phyloP scores from a whole-genome alignment of 2,888 invertebrate genomes.

The Dicycla oo region DNA sequence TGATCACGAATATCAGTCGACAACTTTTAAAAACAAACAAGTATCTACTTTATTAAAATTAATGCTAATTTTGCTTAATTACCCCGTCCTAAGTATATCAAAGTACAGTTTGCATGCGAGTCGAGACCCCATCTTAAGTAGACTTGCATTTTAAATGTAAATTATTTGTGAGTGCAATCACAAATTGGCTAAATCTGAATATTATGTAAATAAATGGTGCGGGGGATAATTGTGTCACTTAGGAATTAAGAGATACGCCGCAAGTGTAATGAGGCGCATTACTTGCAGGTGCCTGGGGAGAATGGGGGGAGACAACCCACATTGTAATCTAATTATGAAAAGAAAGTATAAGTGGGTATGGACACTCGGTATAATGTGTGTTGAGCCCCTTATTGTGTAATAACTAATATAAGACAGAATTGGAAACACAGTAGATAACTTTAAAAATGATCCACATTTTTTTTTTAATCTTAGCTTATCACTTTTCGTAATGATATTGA shows the following conservation, averaged over 20 bases:
- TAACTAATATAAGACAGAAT: not conserved
- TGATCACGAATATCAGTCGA: not conserved
- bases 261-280: conserved; percentile 49
- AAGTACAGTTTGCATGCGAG: conserved; percentile 50
- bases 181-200: conserved; percentile 65
- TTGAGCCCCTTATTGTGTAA: not conserved
- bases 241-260: conserved; percentile 55
- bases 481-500: not conserved
- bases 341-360: conserved; percentile 2
- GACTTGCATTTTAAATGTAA: conserved; percentile 67
- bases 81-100: conserved; percentile 27
- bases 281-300: conserved; percentile 42
- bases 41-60: conserved; percentile 22
- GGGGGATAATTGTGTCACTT: conserved; percentile 60
- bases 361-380: not conserved
- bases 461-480: not conserved
- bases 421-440: not conserved
- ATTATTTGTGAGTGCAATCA: conserved; percentile 68
- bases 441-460: not conserved
- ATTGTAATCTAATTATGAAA: conserved; percentile 37
- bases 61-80: conserved; percentile 36
- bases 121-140: conserved; percentile 23
- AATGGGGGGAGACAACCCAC: not conserved
- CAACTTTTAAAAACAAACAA: conserved; percentile 12
- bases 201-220: conserved; percentile 64